Evolutionary conservation across 2,113 vertebrate species (phyloP), one percentile per base, ranked within the genome.

Genomic region (Ptyas mucosa): DNA sequence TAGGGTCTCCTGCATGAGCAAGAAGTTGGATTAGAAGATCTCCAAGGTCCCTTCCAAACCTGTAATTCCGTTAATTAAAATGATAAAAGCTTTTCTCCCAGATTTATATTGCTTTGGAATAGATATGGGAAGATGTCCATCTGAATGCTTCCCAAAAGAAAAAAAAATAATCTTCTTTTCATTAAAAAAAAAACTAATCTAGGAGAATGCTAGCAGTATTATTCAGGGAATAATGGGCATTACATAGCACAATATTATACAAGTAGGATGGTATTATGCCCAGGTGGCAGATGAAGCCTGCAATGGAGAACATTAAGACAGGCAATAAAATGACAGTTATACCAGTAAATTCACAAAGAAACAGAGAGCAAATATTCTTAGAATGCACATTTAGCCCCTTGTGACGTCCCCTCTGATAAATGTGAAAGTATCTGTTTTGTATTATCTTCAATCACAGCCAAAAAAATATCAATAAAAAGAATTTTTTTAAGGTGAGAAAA

Each of bases 401-500:
- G 39, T 88, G 94, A 92, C 89, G 18, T 10, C 29, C 0, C 0
- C 34, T 0, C 15, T 91, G 90, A 58, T 94, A 57, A 29, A 10
- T 89, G 54, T 2, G 51, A 94, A 57, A n/a, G 95, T 90, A 93
- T 91, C 92, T 92, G 89, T 91, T 94, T 69, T 49, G 90, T 26
- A 64, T 2, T 90, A 14, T 51, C 55, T n/a, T 85, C 93, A 85
- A 3, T 87, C 46, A 8, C 61, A 81, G 15, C 89, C 95, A 94
- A 90, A 12, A 94, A 92, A 94, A 92, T 88, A 1, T 92, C 75
- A 85, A 26, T 88, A 88, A 92, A 64, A 46, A 81, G 9, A 87
- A 91, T 43, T 88, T 43, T 88, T 93, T 94, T 94, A 96, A 93
- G 58, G 93, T 93, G 64, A 51, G 58, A 49, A 93, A 94, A 57